phyloP scores from a whole-genome alignment of 2,113 vertebrate species.

The Cynocephalus volans region DNA sequence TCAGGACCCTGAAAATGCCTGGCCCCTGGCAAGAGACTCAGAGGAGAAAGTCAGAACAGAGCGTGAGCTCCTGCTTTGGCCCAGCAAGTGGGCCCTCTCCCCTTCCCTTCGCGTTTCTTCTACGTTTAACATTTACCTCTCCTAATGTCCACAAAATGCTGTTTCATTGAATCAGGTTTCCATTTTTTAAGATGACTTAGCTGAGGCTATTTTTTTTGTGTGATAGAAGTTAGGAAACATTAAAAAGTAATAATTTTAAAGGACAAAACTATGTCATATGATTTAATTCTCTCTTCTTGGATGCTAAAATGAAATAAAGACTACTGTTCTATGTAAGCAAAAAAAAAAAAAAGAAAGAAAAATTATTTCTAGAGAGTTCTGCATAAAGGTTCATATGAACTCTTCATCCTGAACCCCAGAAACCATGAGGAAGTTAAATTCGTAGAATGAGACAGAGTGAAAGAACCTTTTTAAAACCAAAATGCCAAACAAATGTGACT shows the following conservation, averaged over 20 bases:
- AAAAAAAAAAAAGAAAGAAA: neutral
- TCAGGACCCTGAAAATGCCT: accelerated
- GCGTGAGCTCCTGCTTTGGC: neutral
- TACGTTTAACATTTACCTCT: neutral
- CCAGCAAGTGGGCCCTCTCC: neutral
- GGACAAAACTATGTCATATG: neutral
- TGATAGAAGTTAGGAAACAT: neutral
- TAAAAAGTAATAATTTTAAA: neutral
- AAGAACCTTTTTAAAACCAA: neutral
- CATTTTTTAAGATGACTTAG: neutral
- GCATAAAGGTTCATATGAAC: neutral
- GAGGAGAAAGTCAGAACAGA: neutral
- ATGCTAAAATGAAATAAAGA: neutral
- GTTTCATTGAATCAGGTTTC: neutral
- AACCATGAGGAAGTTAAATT: neutral
- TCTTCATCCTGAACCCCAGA: neutral
- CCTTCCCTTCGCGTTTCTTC: neutral
- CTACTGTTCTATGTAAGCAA: neutral
- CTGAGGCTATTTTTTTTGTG: neutral
- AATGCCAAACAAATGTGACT: neutral
- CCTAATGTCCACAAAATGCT: neutral
- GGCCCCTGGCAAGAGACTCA: accelerated
- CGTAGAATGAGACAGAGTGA: neutral
- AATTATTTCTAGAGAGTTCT: neutral
- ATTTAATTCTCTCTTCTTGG: neutral